phyloP scores from a whole-genome alignment of 2,797 vertebrate genomes.

The Galago senegalensis region DNA sequence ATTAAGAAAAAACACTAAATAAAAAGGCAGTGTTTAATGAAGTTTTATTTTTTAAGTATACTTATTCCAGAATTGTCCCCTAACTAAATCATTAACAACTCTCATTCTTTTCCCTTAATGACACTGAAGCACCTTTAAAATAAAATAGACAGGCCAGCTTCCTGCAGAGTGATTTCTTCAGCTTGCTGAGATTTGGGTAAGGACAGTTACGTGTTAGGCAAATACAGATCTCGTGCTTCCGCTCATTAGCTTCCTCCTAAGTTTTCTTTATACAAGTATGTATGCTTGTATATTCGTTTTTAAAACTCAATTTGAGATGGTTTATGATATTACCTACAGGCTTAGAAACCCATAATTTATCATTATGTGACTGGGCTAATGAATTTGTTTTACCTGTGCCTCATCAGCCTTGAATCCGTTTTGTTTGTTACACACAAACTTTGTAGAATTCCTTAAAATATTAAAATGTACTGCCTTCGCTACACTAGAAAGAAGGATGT shows the following conservation, averaged over 20 bases:
- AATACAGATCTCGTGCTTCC: not conserved
- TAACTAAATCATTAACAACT: not conserved
- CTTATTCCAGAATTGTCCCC: constrained; percentile 1
- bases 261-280: not conserved
- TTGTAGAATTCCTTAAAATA: constrained; percentile 28
- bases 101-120: not conserved
- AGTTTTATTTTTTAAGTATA: not conserved
- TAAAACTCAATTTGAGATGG: not conserved
- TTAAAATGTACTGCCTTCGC: not conserved
- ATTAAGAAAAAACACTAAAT: not conserved
- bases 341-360: not conserved
- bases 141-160: not conserved
- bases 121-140: constrained; percentile 11
- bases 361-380: not conserved
- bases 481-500: constrained; percentile 44
- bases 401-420: not conserved
- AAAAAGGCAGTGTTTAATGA: not conserved
- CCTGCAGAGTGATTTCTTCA: not conserved
- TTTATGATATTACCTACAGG: not conserved
- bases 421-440: not conserved
- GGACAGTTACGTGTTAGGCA: not conserved
- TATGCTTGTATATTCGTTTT: not conserved
- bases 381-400: not conserved
- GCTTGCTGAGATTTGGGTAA: constrained; percentile 6
- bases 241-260: not conserved